Base-by-base conservation (phyloP, 2,888 invertebrate species). In the Dryadula phaetusa region DNA sequence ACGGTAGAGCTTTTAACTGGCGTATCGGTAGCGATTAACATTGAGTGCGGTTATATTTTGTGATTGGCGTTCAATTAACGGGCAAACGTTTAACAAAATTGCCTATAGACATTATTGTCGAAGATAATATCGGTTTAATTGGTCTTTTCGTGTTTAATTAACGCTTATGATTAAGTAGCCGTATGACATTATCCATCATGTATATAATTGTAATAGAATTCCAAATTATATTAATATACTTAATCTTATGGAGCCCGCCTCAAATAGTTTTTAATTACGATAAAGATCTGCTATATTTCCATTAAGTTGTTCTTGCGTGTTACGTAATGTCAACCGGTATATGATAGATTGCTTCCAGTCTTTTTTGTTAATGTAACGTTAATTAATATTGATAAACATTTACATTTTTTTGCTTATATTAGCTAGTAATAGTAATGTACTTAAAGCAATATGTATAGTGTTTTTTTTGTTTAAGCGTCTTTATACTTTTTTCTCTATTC, bases 301-400 rank as follows among this genome's bases (percentile, higher is more conserved):
- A 69, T 46, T 64, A 44, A 63, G 60, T 49, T 58, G 16, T 52
- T 56, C 49, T 53, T n/a, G 34, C 16, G 12, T 58, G 64, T 58
- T 64, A 47, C 58, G 28, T 52, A 58, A 49, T 42, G 42, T 64
- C 64, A 56, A 64, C 34, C 49, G 61, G 49, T 60, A 47, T 56
- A 62, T 69, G 66, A 69, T 71, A 60, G 61, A 71, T 69, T 49
- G 64, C 69, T 66, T 58, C 52, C 62, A 62, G 49, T 53, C 20
- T 49, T 67, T 46, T 53, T 64, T 64, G 64, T 66, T 66, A 66
- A 53, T 66, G 62, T 64, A 62, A 54, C 22, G 62, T 56, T 66
- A 69, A 69, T 66, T 71, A 71, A 40, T 42, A 62, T 58, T 54
- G 60, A 62, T 70, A 67, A 60, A 16, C 52, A 62, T 28, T 44